Conservation (phyloP, 2,113 vertebrate species). For the Dinomys branickii region DNA sequence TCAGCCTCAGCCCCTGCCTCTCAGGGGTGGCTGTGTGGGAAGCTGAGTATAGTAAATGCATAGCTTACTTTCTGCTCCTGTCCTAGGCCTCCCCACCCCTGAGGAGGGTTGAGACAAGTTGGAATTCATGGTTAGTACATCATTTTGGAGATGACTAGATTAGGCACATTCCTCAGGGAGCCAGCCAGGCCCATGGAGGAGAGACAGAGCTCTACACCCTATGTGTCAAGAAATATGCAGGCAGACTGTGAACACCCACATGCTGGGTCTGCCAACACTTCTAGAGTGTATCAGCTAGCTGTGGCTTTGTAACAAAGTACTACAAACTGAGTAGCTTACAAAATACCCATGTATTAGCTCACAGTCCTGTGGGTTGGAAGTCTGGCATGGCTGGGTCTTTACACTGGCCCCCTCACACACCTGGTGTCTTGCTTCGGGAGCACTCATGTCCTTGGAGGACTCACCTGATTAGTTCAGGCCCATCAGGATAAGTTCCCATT, state of each 20-base stretch:
- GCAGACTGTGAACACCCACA: background rate
- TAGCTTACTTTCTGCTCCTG: background rate
- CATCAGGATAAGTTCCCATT: background rate
- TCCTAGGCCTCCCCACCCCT: background rate
- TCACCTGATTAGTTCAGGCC: background rate
- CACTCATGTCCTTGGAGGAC: background rate
- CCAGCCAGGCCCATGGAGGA: background rate
- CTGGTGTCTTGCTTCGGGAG: background rate
- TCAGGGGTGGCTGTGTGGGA: background rate
- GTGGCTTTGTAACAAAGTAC: background rate
- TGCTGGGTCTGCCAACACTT: background rate
- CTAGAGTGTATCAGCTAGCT: background rate
- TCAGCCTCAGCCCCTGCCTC: background rate
- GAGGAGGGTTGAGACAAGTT: background rate
- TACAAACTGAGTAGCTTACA: background rate
- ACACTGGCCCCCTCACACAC: background rate
- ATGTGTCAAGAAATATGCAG: background rate
- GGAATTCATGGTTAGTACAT: background rate
- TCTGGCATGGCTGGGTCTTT: background rate
- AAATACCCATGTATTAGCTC: no score
- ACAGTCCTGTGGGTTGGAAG: background rate
- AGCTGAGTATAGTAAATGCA: background rate
- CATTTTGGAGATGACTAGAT: background rate
- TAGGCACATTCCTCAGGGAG: background rate
- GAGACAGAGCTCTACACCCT: background rate